Evolutionary conservation across 2,113 vertebrate species (phyloP), one percentile per base, ranked within the genome.

Genomic region (Sylvia atricapilla): DNA sequence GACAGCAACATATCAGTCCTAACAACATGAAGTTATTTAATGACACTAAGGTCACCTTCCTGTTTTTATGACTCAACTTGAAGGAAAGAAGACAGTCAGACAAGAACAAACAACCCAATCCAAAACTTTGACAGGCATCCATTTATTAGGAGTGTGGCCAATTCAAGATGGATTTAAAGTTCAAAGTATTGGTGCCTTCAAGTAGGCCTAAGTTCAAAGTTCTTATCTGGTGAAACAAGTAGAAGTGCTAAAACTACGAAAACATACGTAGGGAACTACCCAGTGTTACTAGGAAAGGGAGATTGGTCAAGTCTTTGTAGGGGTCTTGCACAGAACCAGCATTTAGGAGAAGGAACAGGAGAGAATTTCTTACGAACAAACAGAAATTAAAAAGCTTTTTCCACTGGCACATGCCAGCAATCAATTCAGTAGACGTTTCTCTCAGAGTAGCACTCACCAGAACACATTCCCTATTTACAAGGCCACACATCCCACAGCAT

Each of bases 371-470:
- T 37, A 58, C 0, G 6, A 87, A 44, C 23, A 75, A 82, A 16
- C 11, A 85, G 56, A 84, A 82, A 74, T 75, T 49, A 24, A 78
- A 66, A 74, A 15, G 8, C 9, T 66, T 37, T 21, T 73, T 73
- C 59, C 23, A 27, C 2, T 31, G 22, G 62, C 72, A 64, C 0
- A 1, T 30, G 19, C 4, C 53, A 81, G 64, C 4, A 21, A 81
- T 30, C 41, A 9, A 11, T 35, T 43, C 17, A 22, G 58, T 1
- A 35, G 17, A 39, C 28, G 13, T 25, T 90, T 44, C 69, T 90
- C 55, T 90, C 55, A 35, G 18, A 56, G 55, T 19, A 87, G 14
- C 0, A 0, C 49, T 46, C n/a, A 46, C 3, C 39, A 27, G 12
- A 84, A 76, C 27, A 28, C 0, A 0, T 19, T 63, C 25, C 39